Percentiles rank a stretch among this genome's conserved stretches.
phyloP scores from a whole-genome alignment of 2,113 vertebrate genomes.

The Phaethon lepturus region DNA sequence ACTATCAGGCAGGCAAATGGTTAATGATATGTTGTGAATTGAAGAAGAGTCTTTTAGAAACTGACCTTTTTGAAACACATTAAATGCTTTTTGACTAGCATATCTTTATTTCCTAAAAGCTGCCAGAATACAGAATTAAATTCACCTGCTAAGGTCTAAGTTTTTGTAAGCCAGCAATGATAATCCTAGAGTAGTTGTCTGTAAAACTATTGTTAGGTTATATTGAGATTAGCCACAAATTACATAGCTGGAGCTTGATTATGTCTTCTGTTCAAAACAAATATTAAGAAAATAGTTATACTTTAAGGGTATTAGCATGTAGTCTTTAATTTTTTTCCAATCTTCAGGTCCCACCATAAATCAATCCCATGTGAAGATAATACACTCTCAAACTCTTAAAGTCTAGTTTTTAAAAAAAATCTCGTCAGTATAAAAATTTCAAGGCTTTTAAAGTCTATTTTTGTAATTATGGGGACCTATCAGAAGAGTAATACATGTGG shows the following conservation, averaged over 20 bases:
- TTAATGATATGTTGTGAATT: background rate
- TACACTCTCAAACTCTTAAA: background rate
- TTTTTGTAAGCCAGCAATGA: background rate
- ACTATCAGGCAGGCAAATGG: background rate
- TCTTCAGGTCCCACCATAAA: background rate
- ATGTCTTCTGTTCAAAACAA: background rate
- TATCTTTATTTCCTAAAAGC: background rate
- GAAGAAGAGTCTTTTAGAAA: background rate
- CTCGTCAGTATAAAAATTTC: background rate
- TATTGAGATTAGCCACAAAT: conserved; percentile 7
- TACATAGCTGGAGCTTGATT: background rate
- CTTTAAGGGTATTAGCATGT: background rate
- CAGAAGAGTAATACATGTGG: background rate
- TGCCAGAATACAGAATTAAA: background rate
- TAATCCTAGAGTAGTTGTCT: background rate
- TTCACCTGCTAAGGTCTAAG: background rate
- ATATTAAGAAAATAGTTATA: background rate
- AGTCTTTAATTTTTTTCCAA: background rate
- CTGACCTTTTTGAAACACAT: background rate
- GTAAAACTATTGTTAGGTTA: background rate
- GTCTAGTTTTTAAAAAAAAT: background rate
- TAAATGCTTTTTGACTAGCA: background rate
- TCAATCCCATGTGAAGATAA: background rate
- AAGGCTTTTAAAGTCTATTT: background rate
- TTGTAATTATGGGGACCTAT: background rate